Conservation (phyloP, 2,113 vertebrate genomes). For the Nycticryphes semicollaris region DNA sequence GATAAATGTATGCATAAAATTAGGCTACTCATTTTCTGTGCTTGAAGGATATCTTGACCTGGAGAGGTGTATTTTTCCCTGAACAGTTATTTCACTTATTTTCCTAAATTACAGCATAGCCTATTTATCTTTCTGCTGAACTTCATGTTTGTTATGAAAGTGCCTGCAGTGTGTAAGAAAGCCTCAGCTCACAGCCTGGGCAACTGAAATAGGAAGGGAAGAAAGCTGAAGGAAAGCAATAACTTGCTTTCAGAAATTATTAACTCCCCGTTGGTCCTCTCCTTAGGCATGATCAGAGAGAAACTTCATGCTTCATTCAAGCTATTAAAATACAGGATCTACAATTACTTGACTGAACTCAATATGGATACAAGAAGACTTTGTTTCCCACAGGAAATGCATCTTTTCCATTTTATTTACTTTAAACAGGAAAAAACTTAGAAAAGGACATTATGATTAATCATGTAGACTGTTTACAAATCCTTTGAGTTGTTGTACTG, state of each 20-base stretch:
- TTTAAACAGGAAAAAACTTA: neutral
- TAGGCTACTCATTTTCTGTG: neutral
- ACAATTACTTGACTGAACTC: neutral
- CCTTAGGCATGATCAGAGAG: neutral
- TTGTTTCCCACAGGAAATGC: neutral
- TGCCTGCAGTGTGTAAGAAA: neutral
- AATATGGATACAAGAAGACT: neutral
- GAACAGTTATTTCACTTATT: neutral
- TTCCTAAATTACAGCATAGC: neutral
- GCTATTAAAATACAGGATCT: neutral
- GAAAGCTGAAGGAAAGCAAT: neutral
- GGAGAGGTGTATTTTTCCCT: neutral
- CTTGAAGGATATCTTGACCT: neutral
- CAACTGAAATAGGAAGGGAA: neutral
- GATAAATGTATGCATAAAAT: neutral
- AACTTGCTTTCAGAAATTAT: neutral
- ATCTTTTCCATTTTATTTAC: neutral
- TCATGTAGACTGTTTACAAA: neutral
- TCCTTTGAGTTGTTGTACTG: neutral
- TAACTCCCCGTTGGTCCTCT: neutral
- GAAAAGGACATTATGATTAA: neutral
- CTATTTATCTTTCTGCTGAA: neutral
- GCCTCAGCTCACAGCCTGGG: neutral
- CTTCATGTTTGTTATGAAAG: neutral
- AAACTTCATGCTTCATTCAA: neutral